Base-by-base conservation (phyloP, 2,113 vertebrate species). In the Dipodomys spectabilis region DNA sequence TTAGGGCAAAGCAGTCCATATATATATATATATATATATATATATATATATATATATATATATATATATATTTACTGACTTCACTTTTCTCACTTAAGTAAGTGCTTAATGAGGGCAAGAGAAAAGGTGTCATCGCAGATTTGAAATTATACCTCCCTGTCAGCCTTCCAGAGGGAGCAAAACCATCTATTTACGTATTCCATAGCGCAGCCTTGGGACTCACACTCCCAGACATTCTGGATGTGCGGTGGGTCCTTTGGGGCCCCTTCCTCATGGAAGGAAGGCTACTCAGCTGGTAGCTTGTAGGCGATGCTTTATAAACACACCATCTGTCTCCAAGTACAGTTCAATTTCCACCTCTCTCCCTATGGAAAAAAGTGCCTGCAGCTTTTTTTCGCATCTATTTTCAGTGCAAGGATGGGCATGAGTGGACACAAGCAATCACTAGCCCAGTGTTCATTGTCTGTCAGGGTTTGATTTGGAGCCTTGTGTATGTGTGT, bases 61-160 rank as follows among this genome's bases (percentile, higher is more conserved):
- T n/a, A 84, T 86, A 62, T n/a, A 84, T 85, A 74, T 89, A 74
- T 89, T 86, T 71, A 85, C 86, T 64, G 84, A 91, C 71, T 90
- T 95, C 82, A 96, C 73, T 53, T 90, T 95, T 96, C 84, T 92
- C 90, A 91, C 49, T 71, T 69, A 35, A 75, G 32, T 32, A 75
- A 86, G 93, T 85, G 86, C 91, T 67, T 44, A 87, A 79, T 57
- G 87, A 68, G 86, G 81, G 68, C 73, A 44, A 67, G 57, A 62
- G 53, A 27, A 93, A 91, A 95, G 81, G 95, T 92, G 85, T 82
- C 22, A 22, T 88, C 25, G 20, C 74, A 75, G 73, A 27, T 90
- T 62, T 60, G 78, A 72, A 75, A 39, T 74, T 28, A 27, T 20
- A 79, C 73, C 49, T 32, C 0, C 0, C 64, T 23, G 3, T 32